These are phyloP conservation scores for Coilia nasus DNA, from an alignment of 2,797 vertebrate species.

Conservation along the genomic window DNA sequence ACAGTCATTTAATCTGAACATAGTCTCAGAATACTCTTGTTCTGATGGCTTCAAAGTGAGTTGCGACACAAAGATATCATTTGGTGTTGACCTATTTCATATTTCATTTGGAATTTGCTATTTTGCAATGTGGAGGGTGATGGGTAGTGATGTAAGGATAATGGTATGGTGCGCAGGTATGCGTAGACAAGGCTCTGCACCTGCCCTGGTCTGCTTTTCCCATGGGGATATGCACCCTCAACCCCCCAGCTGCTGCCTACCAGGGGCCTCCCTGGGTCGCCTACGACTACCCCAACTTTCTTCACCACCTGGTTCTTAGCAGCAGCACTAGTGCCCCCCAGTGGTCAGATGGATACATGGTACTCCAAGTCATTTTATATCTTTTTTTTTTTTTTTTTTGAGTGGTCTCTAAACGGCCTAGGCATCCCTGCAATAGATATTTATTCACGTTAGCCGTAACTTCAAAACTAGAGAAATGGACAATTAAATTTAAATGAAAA, in stretches of 20 bases:
- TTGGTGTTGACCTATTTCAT: neutral
- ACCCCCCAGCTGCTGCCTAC: conserved; percentile 54
- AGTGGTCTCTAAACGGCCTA: neutral
- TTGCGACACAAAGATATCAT: neutral
- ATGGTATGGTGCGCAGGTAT: conserved; percentile 43
- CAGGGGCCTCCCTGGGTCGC: neutral
- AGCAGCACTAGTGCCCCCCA: conserved; percentile 53
- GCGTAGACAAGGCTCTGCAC: conserved; percentile 53
- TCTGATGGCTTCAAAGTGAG: conserved; percentile 1
- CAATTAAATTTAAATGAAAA: neutral
- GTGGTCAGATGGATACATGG: conserved; percentile 62
- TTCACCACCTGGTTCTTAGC: conserved; percentile 51
- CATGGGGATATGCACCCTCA: conserved; percentile 55
- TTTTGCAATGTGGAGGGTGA: no score
- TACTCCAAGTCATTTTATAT: conserved; percentile 20
- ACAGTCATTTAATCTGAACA: neutral
- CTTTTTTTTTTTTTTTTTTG: neutral
- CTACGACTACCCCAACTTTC: conserved; percentile 31
- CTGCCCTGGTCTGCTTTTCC: conserved; percentile 57
- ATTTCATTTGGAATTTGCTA: no score
- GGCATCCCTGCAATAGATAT: neutral
- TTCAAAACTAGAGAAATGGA: neutral
- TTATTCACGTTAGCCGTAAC: neutral
- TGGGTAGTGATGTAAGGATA: no score
- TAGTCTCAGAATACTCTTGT: neutral